Evolutionary conservation across 2,888 invertebrate species (phyloP).

Genomic region (Cephus spinipes): DNA sequence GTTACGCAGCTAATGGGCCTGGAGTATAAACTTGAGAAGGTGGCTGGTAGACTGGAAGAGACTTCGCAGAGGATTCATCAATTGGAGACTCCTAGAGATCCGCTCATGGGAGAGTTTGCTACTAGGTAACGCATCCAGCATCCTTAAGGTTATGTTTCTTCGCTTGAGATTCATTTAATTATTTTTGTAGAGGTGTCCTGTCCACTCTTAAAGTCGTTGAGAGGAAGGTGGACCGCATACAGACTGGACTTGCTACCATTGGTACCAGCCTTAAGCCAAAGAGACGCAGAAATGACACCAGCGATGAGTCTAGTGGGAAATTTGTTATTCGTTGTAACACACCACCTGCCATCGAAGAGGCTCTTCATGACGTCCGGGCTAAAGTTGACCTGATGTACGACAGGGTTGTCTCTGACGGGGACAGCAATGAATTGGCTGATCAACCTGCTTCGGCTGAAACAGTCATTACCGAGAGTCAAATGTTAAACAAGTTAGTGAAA

Average conservation of each 20-base stretch:
- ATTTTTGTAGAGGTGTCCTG: constrained; percentile 54
- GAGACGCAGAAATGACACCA: constrained; percentile 33
- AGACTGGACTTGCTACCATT: constrained; percentile 14
- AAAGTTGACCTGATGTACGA: constrained; percentile 67
- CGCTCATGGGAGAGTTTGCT: constrained; percentile 62
- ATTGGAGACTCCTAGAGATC: constrained; percentile 34
- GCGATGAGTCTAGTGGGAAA: constrained; percentile 41
- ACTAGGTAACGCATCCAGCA: constrained; percentile 27
- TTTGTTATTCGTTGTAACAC: constrained; percentile 57
- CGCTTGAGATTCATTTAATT: neutral
- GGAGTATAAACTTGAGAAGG: constrained; percentile 64
- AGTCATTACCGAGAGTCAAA: constrained; percentile 20
- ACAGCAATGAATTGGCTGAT: constrained; percentile 19
- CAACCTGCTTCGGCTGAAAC: constrained; percentile 18
- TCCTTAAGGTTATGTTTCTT: neutral
- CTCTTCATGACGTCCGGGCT: constrained; percentile 62
- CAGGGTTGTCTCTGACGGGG: constrained; percentile 31
- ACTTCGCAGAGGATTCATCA: constrained; percentile 47
- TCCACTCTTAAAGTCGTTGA: constrained; percentile 63
- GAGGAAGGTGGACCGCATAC: constrained; percentile 57
- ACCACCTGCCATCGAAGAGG: constrained; percentile 56
- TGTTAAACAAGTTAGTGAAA: constrained; percentile 27
- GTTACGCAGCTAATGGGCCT: constrained; percentile 58
- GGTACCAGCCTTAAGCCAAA: constrained; percentile 15
- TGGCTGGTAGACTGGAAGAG: constrained; percentile 62